Conservation (phyloP, 2,797 vertebrate species). For the Myripristis jacobus region DNA sequence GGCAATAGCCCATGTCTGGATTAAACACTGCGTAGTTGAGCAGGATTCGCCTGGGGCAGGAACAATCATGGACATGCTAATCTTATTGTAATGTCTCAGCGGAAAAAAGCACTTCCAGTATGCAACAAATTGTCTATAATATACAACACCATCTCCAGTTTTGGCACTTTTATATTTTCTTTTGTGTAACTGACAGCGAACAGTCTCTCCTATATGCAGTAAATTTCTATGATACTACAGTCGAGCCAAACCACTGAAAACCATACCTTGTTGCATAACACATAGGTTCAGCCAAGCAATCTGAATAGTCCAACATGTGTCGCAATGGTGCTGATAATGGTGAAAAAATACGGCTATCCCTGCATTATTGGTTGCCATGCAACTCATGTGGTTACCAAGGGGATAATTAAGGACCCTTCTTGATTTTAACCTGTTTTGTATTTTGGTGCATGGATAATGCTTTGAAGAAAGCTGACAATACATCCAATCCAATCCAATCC, state of each 20-base stretch:
- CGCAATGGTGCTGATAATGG: conserved; percentile 39
- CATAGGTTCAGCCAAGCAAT: conserved; percentile 56
- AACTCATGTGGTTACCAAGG: conserved; percentile 59
- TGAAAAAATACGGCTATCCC: conserved; percentile 52
- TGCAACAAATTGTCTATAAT: background rate
- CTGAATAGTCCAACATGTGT: conserved; percentile 60
- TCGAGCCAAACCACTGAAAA: conserved; percentile 50
- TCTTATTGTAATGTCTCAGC: conserved; percentile 27
- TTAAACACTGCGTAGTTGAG: conserved; percentile 97
- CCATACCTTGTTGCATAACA: background rate
- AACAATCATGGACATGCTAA: conserved; percentile 35
- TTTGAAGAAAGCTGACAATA: conserved; percentile 55
- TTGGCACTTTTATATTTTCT: conserved; percentile 5
- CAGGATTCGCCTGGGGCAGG: conserved; percentile 88
- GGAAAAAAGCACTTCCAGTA: conserved; percentile 18
- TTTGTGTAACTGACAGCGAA: background rate
- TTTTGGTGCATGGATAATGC: conserved; percentile 24
- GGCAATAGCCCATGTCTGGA: conserved; percentile 94
- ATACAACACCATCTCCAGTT: background rate
- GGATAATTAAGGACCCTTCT: conserved; percentile 68
- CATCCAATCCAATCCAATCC: no score
- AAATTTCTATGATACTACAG: conserved; percentile 13
- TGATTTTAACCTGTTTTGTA: background rate
- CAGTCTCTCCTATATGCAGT: conserved; percentile 15
- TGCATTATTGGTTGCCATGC: conserved; percentile 64